These are phyloP conservation scores for Spheniscus mendiculus DNA, from an alignment of 2,113 vertebrate species.

Conservation along the genomic window DNA sequence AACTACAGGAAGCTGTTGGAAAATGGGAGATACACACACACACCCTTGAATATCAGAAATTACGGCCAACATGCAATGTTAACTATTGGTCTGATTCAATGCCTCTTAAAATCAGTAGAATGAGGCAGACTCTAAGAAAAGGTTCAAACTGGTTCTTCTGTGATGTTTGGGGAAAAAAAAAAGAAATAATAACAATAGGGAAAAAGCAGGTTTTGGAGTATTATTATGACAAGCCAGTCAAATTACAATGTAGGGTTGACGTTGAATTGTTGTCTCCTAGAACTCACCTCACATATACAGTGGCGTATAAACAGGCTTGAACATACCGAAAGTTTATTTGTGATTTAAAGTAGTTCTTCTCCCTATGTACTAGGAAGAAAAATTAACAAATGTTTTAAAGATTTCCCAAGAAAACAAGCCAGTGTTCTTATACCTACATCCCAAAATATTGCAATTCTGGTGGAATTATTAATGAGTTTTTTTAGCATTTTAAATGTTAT, in stretches of 20 bases:
- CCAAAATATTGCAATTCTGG: not conserved
- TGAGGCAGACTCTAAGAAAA: not conserved
- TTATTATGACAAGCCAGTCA: not conserved
- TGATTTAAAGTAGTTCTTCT: not conserved
- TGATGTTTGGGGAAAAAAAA: rapidly evolving
- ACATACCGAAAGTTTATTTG: not conserved
- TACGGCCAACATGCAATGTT: not conserved
- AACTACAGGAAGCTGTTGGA: not conserved
- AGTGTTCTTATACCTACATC: not conserved
- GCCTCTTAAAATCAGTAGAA: not conserved
- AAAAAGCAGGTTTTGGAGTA: not conserved
- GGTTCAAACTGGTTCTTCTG: not conserved
- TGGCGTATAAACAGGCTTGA: not conserved
- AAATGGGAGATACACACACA: not conserved
- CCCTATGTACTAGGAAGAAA: not conserved
- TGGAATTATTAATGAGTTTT: not conserved
- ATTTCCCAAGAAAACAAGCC: not conserved
- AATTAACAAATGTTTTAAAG: not conserved
- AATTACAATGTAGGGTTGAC: not conserved
- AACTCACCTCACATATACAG: not conserved
- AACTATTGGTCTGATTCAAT: not conserved
- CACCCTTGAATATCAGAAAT: not conserved
- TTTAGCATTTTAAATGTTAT: not conserved
- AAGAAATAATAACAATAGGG: not conserved
- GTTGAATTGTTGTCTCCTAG: not conserved